phyloP scores from a whole-genome alignment of 1,140 invertebrate species.

The Pseudobourletiella spinata region DNA sequence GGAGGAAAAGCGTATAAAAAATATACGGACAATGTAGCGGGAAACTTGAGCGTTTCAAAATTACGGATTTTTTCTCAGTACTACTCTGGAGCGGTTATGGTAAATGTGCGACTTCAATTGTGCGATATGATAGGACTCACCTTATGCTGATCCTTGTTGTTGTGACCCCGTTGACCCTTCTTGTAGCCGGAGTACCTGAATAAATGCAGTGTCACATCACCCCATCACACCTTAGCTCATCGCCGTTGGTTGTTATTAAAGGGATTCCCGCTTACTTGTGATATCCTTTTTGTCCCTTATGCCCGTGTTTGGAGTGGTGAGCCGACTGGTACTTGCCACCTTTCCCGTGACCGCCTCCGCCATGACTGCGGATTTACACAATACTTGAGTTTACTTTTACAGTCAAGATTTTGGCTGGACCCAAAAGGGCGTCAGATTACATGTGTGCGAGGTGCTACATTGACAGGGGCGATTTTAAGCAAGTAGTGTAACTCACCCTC shows the following conservation, averaged over 20 bases:
- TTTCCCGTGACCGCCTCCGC: slow-evolving; percentile 17
- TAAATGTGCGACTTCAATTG: too few relatives aligned
- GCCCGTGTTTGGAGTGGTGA: slow-evolving; percentile 18
- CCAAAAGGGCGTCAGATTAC: background rate
- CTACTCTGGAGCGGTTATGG: too few relatives aligned
- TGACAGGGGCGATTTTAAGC: background rate
- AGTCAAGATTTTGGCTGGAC: background rate
- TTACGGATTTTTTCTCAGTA: too few relatives aligned
- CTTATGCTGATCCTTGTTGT: slow-evolving; percentile 28
- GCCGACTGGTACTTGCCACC: slow-evolving; percentile 23
- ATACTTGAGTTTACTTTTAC: background rate
- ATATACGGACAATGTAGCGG: too few relatives aligned
- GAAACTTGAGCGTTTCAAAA: too few relatives aligned
- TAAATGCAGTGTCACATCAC: too few relatives aligned
- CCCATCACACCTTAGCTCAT: too few relatives aligned
- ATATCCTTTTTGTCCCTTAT: slow-evolving; percentile 17
- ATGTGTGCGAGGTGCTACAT: background rate
- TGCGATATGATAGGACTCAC: too few relatives aligned
- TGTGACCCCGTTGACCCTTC: slow-evolving; percentile 25
- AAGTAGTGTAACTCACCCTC: background rate
- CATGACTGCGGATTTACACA: background rate
- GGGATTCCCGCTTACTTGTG: background rate
- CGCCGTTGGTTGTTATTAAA: too few relatives aligned
- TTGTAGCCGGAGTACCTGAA: slow-evolving; percentile 29
- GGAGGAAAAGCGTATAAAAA: too few relatives aligned